Base-by-base conservation (phyloP, 1,140 invertebrate species). In the Sinella curviseta region DNA sequence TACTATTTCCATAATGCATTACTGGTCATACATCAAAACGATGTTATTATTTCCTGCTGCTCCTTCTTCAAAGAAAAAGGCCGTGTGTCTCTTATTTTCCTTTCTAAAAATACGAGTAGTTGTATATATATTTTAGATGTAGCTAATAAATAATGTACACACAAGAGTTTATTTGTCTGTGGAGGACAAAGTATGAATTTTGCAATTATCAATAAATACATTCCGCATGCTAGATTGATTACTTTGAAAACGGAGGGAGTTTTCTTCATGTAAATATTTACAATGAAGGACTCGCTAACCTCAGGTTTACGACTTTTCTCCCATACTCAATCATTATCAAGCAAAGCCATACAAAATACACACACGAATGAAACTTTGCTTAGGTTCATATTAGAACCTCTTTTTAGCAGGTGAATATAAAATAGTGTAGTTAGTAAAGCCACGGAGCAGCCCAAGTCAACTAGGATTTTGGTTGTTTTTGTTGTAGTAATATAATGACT, bases 1-100 rank as follows among this genome's bases (percentile, higher is more conserved):
- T 48, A 48, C 39, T 60, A 60, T 60, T 60, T 60, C 55, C 55
- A 60, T 60, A n/a, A 26, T 60, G 24, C 55, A 26, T 60, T 60
- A 60, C 55, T 60, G 24, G n/a, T 24, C 14, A 60, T 48, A 48
- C 39, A 48, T 48, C 39, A n/a, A 48, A 48, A 48, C 17, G 39
- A 48, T 17, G 17, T 48, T 48, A 8, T 48, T 4, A 8, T 48
- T 17, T 48, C 39, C 4, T 48, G 4, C 39, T 48, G 4, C 17
- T 17, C 39, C 39, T 17, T 48, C 17, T 8, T 48, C 4, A 48
- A 4, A 48, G 39, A n/a, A 17, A 8, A 4, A 48, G 4, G 39
- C 39, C 39, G 17, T 48, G 39, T 17, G 17, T 17, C 4, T 8
- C 39, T 48, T 48, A 17, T 17, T 48, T 17, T 48, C 57, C 24